Base-by-base conservation (phyloP, 1,140 invertebrate species). In the Drosophila ogumai region DNA sequence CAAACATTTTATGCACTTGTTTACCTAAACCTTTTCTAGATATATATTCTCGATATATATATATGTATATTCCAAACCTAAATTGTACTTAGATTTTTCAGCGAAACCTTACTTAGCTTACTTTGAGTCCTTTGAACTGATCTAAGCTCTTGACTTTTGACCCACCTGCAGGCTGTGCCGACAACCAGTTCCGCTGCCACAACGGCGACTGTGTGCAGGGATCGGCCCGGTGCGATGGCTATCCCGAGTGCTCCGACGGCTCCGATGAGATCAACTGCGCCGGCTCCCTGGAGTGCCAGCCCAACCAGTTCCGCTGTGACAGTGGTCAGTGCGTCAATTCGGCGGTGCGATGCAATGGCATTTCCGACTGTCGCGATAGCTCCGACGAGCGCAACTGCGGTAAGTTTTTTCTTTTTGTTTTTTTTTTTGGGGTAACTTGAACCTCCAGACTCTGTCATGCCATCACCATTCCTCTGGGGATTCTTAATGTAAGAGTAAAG, bases 341-440 rank as follows among this genome's bases (percentile, higher is more conserved):
- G 12, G 92, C 92, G 17, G 93, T 93, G 67, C 79, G 94, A 22
- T 97, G 96, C 90, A 94, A 97, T 91, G 94, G 95, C 66, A 91
- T 94, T 17, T 88, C 91, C 34, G 95, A 97, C 81, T 97, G 96
- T 91, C 80, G 82, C n/a, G 96, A 96, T 84, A 93, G 94, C 59
- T 95, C 95, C 38, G 96, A 97, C 93, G 96, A 97, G 93, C 93
- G 91, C 40, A 93, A 94, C 88, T 96, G 95, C 90, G 91, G 94
- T 95, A 93, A 93, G 94, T 94, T 7, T 19, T 7, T 41, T 12
- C 25, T 31, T 46, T 10, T n/a, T 28, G n/a, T 22, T 22, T 22
- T 22, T 22, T 22, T 22, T 0, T 28, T 13, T 1, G 19, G 22
- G 40, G 28, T 46, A 13, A 13, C 10, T n/a, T 6, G 19, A n/a